Evolutionary conservation across 2,113 vertebrate species (phyloP), one percentile per base, ranked within the genome.

Genomic region (Epinephelus cyanopodus): DNA sequence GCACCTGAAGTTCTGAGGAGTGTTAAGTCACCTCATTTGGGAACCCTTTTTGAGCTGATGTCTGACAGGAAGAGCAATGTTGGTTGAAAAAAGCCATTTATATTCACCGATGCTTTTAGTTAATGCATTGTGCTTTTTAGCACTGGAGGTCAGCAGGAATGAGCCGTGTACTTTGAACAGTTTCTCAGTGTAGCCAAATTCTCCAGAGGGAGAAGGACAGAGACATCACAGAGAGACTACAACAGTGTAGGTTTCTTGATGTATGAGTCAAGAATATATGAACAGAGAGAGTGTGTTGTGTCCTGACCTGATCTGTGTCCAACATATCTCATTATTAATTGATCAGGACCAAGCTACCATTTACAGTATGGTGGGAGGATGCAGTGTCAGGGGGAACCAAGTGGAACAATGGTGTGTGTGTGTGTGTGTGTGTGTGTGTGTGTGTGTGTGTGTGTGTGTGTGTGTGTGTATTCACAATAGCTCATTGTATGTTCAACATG

Each of bases 261-360:
- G 56, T 62, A 73, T 0, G 0, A 45, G 39, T 10, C 1, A 53
- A 62, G 62, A 73, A 23, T 8, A 37, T 6, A 37, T 37, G 33
- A 37, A 37, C 63, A 18, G 62, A 25, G 67, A 47, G 48, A 42
- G 62, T 11, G 23, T 27, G 72, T 48, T 50, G 39, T 19, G 69
- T 66, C 61, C 74, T 56, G 53, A 47, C 17, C 56, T 72, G 37
- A 45, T 8, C 42, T 45, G 42, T 45, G 8, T 45, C 23, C 39
- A 19, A 83, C 72, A 75, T 67, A 56, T 65, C 56, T 82, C 83
- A 77, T 85, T 50, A 79, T 70, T 74, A 39, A 83, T 87, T 74
- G 53, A 84, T 53, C 13, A 21, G 29, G 18, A 52, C 54, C 56
- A 15, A 9, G 62, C 57, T 21, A 33, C 61, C 29, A 27, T 56